Conservation (phyloP, 2,113 vertebrate genomes). For the Xiphophorus hellerii region DNA sequence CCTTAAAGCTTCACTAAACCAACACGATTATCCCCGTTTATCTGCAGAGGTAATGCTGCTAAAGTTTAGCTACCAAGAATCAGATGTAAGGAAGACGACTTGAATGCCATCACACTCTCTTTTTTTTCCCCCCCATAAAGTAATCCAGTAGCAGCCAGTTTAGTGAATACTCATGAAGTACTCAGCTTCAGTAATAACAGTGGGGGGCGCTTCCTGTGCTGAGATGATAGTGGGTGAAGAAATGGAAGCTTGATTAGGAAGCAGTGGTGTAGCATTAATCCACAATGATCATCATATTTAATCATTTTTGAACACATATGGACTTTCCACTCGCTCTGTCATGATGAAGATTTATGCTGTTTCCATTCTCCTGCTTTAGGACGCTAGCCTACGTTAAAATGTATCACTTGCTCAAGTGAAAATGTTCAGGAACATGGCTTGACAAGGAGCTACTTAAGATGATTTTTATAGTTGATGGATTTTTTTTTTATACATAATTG, state of each 20-base stretch:
- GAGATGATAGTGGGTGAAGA: slow-evolving; percentile 28
- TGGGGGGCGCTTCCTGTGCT: slow-evolving; percentile 2
- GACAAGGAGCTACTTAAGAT: too few relatives aligned
- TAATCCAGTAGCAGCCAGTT: slow-evolving; percentile 16
- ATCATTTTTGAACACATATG: slow-evolving; percentile 76
- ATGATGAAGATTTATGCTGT: slow-evolving; percentile 24
- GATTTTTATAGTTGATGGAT: too few relatives aligned
- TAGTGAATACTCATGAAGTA: slow-evolving; percentile 17
- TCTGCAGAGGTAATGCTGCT: slow-evolving; percentile 10
- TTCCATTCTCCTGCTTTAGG: slow-evolving; percentile 30
- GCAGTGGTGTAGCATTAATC: slow-evolving; percentile 59
- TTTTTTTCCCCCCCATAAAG: not conserved
- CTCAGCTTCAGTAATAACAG: slow-evolving; percentile 13
- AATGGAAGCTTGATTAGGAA: slow-evolving; percentile 42
- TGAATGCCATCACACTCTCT: not conserved
- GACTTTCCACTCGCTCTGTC: slow-evolving; percentile 50
- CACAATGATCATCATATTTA: slow-evolving; percentile 68
- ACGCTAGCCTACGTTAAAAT: slow-evolving; percentile 4
- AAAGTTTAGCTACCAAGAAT: slow-evolving; percentile 16
- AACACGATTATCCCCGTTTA: slow-evolving; percentile 11
- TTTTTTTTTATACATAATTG: too few relatives aligned
- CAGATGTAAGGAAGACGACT: slow-evolving; percentile 1
- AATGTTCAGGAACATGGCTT: too few relatives aligned
- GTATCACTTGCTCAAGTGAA: too few relatives aligned
- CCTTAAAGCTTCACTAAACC: slow-evolving; percentile 43